Conservation (phyloP, 2,888 invertebrate species). For the Luperina testacea region DNA sequence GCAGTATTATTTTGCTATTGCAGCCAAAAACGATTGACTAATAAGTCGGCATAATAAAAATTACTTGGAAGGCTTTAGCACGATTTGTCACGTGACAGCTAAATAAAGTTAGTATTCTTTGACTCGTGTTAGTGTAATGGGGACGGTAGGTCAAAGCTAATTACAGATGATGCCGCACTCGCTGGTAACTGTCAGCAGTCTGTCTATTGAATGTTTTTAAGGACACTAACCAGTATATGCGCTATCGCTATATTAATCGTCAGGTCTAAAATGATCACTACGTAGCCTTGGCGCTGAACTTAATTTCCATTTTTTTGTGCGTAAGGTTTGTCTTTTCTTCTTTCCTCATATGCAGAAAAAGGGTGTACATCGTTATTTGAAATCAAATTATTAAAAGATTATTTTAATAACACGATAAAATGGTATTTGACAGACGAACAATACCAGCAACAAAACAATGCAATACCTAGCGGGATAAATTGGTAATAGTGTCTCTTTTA, state of each 20-base stretch:
- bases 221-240: neutral
- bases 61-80: neutral
- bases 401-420: neutral
- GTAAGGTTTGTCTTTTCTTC: neutral
- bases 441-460: neutral
- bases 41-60: neutral
- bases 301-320: neutral
- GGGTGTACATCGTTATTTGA: neutral
- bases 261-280: neutral
- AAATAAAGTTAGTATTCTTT: conserved; percentile 4
- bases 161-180: too few species aligned
- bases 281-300: neutral
- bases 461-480: neutral
- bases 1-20: conserved; percentile 2
- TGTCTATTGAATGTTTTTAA: neutral
- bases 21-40: neutral
- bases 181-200: neutral
- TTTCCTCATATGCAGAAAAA: neutral
- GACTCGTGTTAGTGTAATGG: neutral
- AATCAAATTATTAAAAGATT: neutral
- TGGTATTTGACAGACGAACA: neutral
- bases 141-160: neutral
- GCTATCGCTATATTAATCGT: neutral
- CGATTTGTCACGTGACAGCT: neutral
- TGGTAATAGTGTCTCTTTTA: neutral